These are phyloP conservation scores for Lasius platythorax DNA, from an alignment of 2,888 invertebrate genomes.

Conservation along the genomic window DNA sequence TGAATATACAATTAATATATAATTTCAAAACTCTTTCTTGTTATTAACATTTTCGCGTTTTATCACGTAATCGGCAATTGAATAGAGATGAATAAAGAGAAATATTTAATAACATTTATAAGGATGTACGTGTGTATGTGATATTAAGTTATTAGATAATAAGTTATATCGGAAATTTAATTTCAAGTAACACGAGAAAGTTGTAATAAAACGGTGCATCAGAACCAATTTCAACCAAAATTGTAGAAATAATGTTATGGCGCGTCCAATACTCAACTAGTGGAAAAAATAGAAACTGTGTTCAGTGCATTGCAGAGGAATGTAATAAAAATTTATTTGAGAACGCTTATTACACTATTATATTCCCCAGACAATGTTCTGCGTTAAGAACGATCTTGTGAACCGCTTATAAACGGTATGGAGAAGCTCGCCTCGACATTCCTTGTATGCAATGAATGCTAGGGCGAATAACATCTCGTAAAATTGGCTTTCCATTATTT, in stretches of 20 bases:
- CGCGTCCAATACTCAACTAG: neutral
- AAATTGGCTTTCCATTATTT: slow-evolving; percentile 30
- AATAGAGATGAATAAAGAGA: neutral
- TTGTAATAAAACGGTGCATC: neutral
- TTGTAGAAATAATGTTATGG: neutral
- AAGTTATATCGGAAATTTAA: neutral
- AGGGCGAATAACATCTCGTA: slow-evolving; percentile 15
- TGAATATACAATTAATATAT: neutral
- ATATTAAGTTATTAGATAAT: neutral
- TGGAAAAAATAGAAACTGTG: neutral
- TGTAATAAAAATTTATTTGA: slow-evolving; percentile 40
- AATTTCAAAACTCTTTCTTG: neutral
- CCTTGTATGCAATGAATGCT: slow-evolving; percentile 6
- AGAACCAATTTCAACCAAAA: neutral
- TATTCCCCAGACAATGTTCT: neutral
- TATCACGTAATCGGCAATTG: neutral
- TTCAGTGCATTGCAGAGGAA: neutral
- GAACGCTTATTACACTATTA: neutral
- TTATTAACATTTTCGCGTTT: neutral
- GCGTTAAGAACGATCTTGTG: slow-evolving; percentile 5
- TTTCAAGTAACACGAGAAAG: neutral
- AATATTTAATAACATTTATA: neutral
- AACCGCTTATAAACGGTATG: neutral
- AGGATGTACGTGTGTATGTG: neutral
- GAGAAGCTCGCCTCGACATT: slow-evolving; percentile 22